Percentiles rank a stretch among this genome's conserved stretches.
Conservation (phyloP, 2,797 vertebrate genomes). For the Aselliscus stoliczkanus region DNA sequence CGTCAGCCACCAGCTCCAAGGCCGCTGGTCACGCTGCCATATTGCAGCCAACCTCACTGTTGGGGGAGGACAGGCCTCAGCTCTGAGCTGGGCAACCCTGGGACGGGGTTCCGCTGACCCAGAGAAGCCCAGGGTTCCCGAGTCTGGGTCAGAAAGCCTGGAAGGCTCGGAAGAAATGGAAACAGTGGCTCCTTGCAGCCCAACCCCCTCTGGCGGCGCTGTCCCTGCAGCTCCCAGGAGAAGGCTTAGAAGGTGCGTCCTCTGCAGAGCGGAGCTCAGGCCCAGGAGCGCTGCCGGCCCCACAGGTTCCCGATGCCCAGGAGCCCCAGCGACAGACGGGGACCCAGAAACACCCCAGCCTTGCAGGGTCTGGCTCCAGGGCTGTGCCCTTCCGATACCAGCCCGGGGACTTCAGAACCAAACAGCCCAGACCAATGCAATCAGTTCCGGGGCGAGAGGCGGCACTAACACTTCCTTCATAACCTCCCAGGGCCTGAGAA, state of each 20-base stretch:
- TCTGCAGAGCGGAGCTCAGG: neutral
- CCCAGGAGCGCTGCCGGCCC: fast-evolving
- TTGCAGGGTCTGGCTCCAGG: neutral
- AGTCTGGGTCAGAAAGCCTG: neutral
- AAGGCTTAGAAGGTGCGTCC: neutral
- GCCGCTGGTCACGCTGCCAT: neutral
- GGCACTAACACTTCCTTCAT: neutral
- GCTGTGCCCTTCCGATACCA: neutral
- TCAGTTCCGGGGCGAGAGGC: fast-evolving
- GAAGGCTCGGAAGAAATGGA: neutral
- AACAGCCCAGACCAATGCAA: neutral
- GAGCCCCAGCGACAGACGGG: neutral
- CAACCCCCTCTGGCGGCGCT: neutral
- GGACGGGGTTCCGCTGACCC: too few species aligned
- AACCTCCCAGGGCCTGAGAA: neutral
- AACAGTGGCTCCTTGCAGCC: neutral
- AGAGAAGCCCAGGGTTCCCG: neutral
- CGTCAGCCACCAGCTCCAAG: neutral
- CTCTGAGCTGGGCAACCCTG: neutral
- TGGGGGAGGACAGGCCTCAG: neutral
- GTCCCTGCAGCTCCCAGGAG: neutral
- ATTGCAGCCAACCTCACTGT: fast-evolving
- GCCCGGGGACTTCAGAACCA: neutral
- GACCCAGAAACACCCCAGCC: neutral
- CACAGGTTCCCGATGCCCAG: neutral